Evolutionary conservation across 2,797 vertebrate species (phyloP).

Genomic region (Euphonia xanthogaster): DNA sequence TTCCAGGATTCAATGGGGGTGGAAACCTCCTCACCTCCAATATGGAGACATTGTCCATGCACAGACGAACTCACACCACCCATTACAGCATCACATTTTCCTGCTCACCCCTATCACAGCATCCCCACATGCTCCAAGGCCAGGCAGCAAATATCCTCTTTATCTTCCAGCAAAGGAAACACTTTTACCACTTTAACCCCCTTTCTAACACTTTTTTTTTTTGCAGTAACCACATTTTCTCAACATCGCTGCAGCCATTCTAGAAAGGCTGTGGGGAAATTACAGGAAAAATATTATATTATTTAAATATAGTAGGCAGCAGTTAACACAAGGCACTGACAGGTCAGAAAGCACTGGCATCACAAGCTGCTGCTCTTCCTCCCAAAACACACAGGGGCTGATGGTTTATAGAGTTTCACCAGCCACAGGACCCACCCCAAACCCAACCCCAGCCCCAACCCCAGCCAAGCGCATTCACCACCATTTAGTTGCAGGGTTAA

Average conservation of each 20-base stretch:
- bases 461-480: fast-evolving
- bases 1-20: not conserved
- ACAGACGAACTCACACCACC: not conserved
- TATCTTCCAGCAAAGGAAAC: slow-evolving; percentile 43
- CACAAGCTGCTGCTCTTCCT: not conserved
- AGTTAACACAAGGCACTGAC: not conserved
- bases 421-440: not conserved
- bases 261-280: not conserved
- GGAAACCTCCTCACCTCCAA: not conserved
- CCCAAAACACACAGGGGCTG: not conserved
- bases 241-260: fast-evolving
- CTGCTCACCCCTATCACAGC: not conserved
- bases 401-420: fast-evolving
- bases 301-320: not conserved
- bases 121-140: not conserved
- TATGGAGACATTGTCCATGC: not conserved
- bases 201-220: not conserved
- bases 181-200: not conserved
- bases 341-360: not conserved
- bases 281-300: not conserved
- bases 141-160: not conserved
- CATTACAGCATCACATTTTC: not conserved
- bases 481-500: not conserved
- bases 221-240: not conserved
- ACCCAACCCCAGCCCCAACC: not conserved